phyloP scores from a whole-genome alignment of 2,888 invertebrate species.

The Drosophila phalerata region DNA sequence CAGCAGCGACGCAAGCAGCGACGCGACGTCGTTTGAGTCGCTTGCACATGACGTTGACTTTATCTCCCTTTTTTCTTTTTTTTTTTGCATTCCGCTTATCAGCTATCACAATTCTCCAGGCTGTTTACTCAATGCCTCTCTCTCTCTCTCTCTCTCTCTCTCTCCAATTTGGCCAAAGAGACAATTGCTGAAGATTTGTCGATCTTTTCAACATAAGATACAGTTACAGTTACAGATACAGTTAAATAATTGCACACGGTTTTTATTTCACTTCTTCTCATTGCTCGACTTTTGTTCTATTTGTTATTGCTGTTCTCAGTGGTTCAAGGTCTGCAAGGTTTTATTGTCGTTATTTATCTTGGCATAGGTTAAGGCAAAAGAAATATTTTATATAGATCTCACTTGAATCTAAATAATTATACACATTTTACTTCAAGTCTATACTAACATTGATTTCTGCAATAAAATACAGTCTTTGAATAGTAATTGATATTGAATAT shows the following conservation, averaged over 20 bases:
- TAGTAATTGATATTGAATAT: too few species aligned
- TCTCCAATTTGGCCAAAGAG: neutral
- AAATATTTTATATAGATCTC: neutral
- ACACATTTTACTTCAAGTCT: neutral
- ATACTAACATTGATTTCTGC: neutral
- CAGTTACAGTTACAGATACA: too few species aligned
- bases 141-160: neutral
- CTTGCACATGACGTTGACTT: conserved; percentile 18
- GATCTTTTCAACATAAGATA: neutral
- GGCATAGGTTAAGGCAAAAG: conserved; percentile 32
- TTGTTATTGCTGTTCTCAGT: neutral
- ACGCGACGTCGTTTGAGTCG: conserved; percentile 21
- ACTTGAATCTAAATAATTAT: conserved; percentile 5
- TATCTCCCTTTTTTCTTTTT: conserved; percentile 2
- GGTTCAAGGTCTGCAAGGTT: conserved; percentile 33
- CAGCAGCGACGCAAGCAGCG: conserved; percentile 9
- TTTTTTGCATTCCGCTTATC: conserved; percentile 18
- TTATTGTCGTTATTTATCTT: conserved; percentile 8
- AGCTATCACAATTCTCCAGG: conserved; percentile 16
- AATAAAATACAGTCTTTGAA: neutral
- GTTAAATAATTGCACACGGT: neutral
- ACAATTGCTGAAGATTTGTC: conserved; percentile 12
- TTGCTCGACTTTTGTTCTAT: neutral
- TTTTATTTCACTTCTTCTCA: neutral
- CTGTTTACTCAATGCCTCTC: neutral